Evolutionary conservation across 2,797 vertebrate species (phyloP).

Genomic region (Acestrorhynchus altus): DNA sequence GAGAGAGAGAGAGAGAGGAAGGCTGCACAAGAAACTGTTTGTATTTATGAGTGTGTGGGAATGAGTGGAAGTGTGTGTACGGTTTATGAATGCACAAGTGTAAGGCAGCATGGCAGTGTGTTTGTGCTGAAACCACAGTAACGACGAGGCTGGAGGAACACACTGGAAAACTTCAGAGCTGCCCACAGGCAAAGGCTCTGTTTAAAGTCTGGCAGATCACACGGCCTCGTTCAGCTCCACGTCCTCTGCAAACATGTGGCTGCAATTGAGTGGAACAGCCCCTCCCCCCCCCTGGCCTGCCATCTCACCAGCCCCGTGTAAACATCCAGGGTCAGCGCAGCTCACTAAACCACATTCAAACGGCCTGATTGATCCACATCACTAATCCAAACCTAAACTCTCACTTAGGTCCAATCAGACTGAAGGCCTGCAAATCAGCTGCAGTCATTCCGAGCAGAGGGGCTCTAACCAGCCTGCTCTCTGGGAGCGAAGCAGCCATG

Average conservation of each 20-base stretch:
- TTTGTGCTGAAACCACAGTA: conserved; percentile 59
- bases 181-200: conserved; percentile 61
- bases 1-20: too few relatives aligned
- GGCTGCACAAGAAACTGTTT: conserved; percentile 38
- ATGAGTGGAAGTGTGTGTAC: conserved; percentile 24
- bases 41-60: conserved; percentile 36
- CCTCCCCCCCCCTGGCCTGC: conserved; percentile 44
- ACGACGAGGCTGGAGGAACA: conserved; percentile 46
- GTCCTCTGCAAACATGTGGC: conserved; percentile 64
- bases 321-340: conserved; percentile 47
- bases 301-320: conserved; percentile 51
- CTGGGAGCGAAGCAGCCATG: not conserved
- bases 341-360: conserved; percentile 41
- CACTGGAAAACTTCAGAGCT: conserved; percentile 60
- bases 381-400: conserved; percentile 48
- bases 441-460: conserved; percentile 22
- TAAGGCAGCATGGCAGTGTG: conserved; percentile 43
- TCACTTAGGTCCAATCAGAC: conserved; percentile 54
- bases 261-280: conserved; percentile 62
- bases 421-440: conserved; percentile 41
- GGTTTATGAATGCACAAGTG: conserved; percentile 44
- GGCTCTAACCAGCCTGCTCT: not conserved
- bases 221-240: conserved; percentile 59
- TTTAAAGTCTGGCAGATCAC: conserved; percentile 61
- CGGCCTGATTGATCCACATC: conserved; percentile 49